phyloP scores from a whole-genome alignment of 2,797 vertebrate species.

The Heliangelus exortis region DNA sequence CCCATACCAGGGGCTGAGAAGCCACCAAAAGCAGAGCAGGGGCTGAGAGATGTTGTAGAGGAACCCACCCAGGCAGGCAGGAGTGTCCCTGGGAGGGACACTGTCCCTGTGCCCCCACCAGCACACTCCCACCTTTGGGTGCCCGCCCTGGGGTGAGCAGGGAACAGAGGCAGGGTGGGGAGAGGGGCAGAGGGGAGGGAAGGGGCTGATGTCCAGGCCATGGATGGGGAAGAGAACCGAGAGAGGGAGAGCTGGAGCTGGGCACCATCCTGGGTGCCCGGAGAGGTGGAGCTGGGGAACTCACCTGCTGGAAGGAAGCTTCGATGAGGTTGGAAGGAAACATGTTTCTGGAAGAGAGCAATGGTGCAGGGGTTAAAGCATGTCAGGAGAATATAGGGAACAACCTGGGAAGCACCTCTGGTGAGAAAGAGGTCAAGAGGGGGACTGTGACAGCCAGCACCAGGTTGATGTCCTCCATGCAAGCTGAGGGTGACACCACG shows the following conservation, averaged over 20 bases:
- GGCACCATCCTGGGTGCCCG: fast-evolving
- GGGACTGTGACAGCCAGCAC: fast-evolving
- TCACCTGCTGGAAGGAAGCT: slow-evolving; percentile 90
- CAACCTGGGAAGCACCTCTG: neutral
- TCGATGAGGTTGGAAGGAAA: slow-evolving; percentile 91
- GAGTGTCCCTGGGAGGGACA: neutral
- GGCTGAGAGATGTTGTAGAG: fast-evolving
- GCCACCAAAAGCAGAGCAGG: fast-evolving
- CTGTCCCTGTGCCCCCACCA: neutral
- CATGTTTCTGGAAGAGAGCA: slow-evolving; percentile 84
- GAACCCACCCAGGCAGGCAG: neutral
- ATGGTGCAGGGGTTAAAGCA: neutral
- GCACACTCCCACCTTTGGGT: neutral
- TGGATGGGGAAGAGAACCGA: neutral
- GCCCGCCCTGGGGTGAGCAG: neutral
- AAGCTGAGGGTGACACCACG: neutral
- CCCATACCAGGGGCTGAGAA: neutral
- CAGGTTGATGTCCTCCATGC: neutral
- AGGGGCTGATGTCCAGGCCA: neutral
- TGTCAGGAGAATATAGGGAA: fast-evolving
- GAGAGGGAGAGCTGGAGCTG: neutral
- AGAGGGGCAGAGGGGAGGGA: neutral
- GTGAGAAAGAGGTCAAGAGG: fast-evolving
- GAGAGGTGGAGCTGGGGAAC: neutral
- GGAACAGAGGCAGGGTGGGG: neutral